Conservation (phyloP, 2,113 vertebrate species). For the Psittacara wagleri region DNA sequence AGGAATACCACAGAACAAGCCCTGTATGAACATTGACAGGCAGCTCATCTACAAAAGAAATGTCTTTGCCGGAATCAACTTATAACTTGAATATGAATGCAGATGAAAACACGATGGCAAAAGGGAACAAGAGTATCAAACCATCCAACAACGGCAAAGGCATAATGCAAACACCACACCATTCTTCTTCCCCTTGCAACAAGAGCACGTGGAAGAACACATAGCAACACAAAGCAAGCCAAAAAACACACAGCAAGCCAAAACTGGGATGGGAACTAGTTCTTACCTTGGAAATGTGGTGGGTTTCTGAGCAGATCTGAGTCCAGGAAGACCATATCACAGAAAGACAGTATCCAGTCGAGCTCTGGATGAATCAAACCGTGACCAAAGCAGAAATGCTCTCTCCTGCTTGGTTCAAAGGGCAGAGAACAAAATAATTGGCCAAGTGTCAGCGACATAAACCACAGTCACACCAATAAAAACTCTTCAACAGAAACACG, state of each 20-base stretch:
- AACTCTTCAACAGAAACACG: not conserved
- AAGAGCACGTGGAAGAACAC: not conserved
- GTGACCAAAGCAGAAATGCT: not conserved
- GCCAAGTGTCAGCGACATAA: not conserved
- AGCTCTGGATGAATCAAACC: not conserved
- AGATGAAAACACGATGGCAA: not conserved
- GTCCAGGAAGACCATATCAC: not conserved
- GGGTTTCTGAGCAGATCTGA: not conserved
- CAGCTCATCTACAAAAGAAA: not conserved
- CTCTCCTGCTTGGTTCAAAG: not conserved
- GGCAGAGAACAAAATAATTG: not conserved
- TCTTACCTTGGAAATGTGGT: not conserved
- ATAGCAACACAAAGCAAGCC: not conserved
- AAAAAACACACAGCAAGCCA: not conserved
- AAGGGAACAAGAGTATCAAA: not conserved
- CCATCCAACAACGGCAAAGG: not conserved
- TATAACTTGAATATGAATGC: not conserved
- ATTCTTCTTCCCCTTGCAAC: not conserved
- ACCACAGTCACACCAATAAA: not conserved
- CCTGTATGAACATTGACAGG: rapidly evolving
- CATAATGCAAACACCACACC: rapidly evolving
- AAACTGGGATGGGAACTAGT: not conserved
- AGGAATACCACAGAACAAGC: not conserved
- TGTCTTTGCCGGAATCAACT: not conserved
- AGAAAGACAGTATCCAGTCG: rapidly evolving